Percentiles rank a stretch among this genome's conserved stretches.
phyloP scores from a whole-genome alignment of 2,797 vertebrate species.

The Fratercula arctica region DNA sequence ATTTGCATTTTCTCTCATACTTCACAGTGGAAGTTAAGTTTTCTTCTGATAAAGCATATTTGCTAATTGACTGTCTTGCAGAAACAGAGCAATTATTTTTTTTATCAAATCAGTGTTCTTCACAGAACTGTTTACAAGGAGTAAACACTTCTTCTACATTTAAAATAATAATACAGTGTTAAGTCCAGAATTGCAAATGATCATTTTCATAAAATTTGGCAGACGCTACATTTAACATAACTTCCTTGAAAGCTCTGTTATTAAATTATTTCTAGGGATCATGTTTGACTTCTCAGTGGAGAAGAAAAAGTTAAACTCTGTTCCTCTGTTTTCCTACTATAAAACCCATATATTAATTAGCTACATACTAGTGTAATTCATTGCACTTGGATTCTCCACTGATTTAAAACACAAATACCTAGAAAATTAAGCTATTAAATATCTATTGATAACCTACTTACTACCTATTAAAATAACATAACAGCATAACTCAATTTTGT shows the following conservation, averaged over 20 bases:
- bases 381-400: neutral
- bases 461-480: neutral
- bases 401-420: neutral
- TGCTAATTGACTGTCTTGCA: neutral
- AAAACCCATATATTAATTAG: neutral
- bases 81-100: neutral
- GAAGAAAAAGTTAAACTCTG: neutral
- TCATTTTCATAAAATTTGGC: neutral
- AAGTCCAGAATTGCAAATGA: neutral
- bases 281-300: neutral
- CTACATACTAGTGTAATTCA: neutral
- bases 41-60: neutral
- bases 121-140: neutral
- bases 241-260: neutral
- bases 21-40: neutral
- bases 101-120: neutral
- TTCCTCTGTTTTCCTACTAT: neutral
- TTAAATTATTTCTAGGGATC: neutral
- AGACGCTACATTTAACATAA: neutral
- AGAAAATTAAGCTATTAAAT: neutral
- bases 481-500: neutral
- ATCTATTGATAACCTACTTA: neutral
- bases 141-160: neutral
- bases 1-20: neutral
- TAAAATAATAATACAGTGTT: neutral